Evolutionary conservation across 2,113 vertebrate species (phyloP).

Genomic region (Stegostoma tigrinum): DNA sequence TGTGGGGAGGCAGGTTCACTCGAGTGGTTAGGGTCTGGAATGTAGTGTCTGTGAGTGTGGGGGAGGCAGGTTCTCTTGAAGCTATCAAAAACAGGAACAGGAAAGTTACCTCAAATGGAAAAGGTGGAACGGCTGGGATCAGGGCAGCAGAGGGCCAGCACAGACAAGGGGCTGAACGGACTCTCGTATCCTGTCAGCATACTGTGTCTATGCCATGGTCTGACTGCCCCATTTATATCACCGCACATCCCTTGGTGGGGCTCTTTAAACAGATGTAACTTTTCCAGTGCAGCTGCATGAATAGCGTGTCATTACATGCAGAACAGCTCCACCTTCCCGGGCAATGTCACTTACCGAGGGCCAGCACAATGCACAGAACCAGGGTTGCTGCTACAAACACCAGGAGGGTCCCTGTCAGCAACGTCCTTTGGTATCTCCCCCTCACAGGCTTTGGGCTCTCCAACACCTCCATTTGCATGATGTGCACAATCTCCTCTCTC

Average conservation of each 20-base stretch:
- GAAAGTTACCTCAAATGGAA: neutral
- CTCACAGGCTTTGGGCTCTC: slow-evolving; percentile 43
- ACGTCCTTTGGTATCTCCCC: slow-evolving; percentile 47
- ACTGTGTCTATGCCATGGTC: neutral
- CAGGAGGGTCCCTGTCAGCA: slow-evolving; percentile 51
- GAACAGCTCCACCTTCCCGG: too few species aligned
- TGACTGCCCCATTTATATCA: neutral
- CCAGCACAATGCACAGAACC: slow-evolving; percentile 54
- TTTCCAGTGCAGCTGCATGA: too few species aligned
- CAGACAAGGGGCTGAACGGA: neutral
- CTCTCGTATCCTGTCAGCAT: neutral
- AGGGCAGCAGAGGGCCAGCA: too few species aligned
- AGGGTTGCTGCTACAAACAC: slow-evolving; percentile 54
- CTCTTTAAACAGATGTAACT: too few species aligned
- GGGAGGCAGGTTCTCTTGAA: too few species aligned
- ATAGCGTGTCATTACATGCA: too few species aligned
- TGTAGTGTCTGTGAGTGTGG: too few species aligned
- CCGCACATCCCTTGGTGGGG: neutral
- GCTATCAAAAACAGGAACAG: neutral
- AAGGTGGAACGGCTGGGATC: too few species aligned
- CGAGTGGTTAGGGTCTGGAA: too few species aligned
- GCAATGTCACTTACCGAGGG: slow-evolving; percentile 60
- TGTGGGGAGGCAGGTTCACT: too few species aligned
- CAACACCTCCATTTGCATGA: slow-evolving; percentile 62
- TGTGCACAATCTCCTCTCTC: neutral